A percentile compares a stretch with the other conserved stretches of the same genome.
phyloP scores from a whole-genome alignment of 2,888 invertebrate species.

The Acholoe squamosa region DNA sequence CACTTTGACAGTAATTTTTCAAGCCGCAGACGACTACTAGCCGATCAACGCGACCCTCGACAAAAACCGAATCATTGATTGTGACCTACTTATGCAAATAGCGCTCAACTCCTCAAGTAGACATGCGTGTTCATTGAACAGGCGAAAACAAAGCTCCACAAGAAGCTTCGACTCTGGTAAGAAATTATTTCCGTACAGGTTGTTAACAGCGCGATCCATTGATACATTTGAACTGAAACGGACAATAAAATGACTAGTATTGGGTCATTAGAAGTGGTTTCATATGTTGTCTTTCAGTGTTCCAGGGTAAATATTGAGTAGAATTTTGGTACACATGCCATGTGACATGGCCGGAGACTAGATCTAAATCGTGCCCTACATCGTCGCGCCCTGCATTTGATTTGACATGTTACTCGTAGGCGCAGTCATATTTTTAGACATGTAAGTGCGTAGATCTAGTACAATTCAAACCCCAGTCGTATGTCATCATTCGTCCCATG shows the following conservation, averaged over 20 bases:
- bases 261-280: background rate
- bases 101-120: background rate
- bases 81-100: slow-evolving; percentile 63
- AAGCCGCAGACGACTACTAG: background rate
- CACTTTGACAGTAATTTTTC: background rate
- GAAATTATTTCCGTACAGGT: background rate
- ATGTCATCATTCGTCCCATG: too few species aligned
- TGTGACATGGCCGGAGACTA: slow-evolving; percentile 40
- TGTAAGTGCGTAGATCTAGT: slow-evolving; percentile 25
- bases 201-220: background rate
- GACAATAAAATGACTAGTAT: background rate
- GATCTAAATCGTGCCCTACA: background rate
- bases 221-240: background rate
- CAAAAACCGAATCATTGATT: too few species aligned
- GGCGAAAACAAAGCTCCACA: slow-evolving; percentile 32
- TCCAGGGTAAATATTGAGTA: background rate
- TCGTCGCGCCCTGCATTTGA: background rate
- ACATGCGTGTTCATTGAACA: slow-evolving; percentile 63
- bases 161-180: slow-evolving; percentile 43
- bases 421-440: background rate
- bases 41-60: too few species aligned
- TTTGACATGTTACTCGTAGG: background rate
- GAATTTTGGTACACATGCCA: background rate
- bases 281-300: slow-evolving; percentile 15
- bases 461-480: too few species aligned